Evolutionary conservation across 2,797 vertebrate species (phyloP), one percentile per base, ranked within the genome.

Genomic region (Enteromius anoplus): DNA sequence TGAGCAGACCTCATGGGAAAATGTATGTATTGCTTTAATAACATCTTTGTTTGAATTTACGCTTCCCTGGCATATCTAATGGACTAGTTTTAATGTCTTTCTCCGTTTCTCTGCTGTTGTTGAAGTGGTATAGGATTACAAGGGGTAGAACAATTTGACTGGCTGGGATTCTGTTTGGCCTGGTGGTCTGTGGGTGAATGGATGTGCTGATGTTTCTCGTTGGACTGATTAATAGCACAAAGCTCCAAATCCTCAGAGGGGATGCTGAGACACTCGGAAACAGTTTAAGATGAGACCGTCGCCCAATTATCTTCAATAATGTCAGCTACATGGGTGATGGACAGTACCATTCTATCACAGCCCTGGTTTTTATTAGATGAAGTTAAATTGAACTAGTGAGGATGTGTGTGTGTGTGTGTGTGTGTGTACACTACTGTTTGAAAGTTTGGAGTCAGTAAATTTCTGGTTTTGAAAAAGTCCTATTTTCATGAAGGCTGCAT

Each of bases 241-340:
- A 87, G 88, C 86, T 78, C 76, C 89, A 85, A 68, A 89, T 91
- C 88, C 89, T 91, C 90, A 89, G 91, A 92, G 92, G 92, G 91
- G 89, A 89, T 72, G 78, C 89, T 82, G 89, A 91, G 83, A 89
- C 90, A 87, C 82, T 84, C 78, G 85, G 89, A 92, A 94, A 92
- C 91, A 92, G 93, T 92, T 87, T 90, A 92, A 94, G 93, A 94
- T 92, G 90, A 91, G 86, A 85, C 89, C 88, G 80, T 85, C 88
- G 91, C 88, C 92, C 92, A 94, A 93, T 95, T 94, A 94, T 91
- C 88, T 92, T 91, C 92, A 93, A 92, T 93, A 94, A 93, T 87
- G 87, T 91, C 87, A 80, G 82, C 89, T 93, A 89, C 83, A 90
- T 92, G 91, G 83, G 90, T 90, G 90, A 92, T 91, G 90, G 90